Evolutionary conservation across 1,140 invertebrate genomes (phyloP).

Genomic region (Caenorhabditis tropicalis): DNA sequence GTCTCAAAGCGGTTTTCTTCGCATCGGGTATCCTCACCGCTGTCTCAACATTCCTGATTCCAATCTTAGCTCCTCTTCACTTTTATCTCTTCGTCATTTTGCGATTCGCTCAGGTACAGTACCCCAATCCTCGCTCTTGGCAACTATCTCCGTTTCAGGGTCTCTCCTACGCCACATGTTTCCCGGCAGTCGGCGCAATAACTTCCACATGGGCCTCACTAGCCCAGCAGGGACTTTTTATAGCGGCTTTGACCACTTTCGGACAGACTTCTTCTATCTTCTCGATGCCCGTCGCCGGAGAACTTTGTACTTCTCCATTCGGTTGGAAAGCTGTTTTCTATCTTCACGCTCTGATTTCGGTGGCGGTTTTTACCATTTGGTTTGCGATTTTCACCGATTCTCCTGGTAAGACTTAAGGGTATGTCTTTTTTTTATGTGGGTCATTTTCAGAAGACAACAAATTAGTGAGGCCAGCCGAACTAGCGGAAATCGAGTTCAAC

Average conservation of each 20-base stretch:
- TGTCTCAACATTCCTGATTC: slow-evolving; percentile 59
- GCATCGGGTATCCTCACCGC: slow-evolving; percentile 61
- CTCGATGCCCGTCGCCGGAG: slow-evolving; percentile 55
- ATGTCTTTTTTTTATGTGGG: background rate
- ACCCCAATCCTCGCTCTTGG: background rate
- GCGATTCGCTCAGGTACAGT: background rate
- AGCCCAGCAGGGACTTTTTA: slow-evolving; percentile 56
- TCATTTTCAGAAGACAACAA: slow-evolving; percentile 42
- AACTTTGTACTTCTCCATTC: slow-evolving; percentile 45
- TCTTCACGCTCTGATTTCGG: slow-evolving; percentile 49
- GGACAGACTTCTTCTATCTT: slow-evolving; percentile 53
- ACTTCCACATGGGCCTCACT: slow-evolving; percentile 57
- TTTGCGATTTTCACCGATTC: slow-evolving; percentile 15
- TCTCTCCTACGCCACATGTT: slow-evolving; percentile 50
- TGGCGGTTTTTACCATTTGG: slow-evolving; percentile 30
- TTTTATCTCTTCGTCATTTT: slow-evolving; percentile 4
- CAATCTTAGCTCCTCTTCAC: background rate
- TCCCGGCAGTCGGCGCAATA: slow-evolving; percentile 55
- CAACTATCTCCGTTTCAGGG: slow-evolving; percentile 9
- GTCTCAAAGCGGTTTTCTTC: slow-evolving; percentile 62
- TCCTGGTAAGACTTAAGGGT: background rate
- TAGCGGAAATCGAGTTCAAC: slow-evolving; percentile 46
- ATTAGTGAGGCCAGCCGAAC: slow-evolving; percentile 41
- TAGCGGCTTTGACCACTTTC: slow-evolving; percentile 55
- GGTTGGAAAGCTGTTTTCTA: slow-evolving; percentile 58